Percentiles rank a stretch among this genome's conserved stretches.
Evolutionary conservation across 2,888 invertebrate genomes (phyloP).

Genomic region (Troides helena): DNA sequence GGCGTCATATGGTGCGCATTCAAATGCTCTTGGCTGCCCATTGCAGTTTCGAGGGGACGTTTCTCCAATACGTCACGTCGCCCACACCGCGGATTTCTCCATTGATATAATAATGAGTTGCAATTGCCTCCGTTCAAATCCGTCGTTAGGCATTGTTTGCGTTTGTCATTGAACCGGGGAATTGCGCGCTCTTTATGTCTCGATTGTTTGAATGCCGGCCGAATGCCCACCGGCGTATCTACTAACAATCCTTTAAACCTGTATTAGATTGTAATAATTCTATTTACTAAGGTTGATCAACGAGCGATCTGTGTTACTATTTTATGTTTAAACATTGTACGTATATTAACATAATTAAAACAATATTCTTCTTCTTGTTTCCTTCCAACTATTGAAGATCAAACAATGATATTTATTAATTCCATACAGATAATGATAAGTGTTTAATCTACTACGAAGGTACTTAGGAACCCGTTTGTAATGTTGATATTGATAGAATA

Average conservation of each 20-base stretch:
- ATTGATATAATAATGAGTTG: conserved; percentile 66
- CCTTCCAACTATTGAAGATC: no score
- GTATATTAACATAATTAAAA: no score
- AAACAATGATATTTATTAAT: no score
- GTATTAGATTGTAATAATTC: background rate
- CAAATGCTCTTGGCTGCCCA: conserved; percentile 44
- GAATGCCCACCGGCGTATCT: conserved; percentile 37
- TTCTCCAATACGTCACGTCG: conserved; percentile 55
- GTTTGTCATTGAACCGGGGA: conserved; percentile 64
- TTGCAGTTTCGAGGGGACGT: conserved; percentile 49
- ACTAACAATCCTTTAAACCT: conserved; percentile 2
- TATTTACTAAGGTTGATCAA: background rate
- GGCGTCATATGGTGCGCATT: conserved; percentile 48
- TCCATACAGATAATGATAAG: background rate
- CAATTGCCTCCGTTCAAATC: conserved; percentile 57
- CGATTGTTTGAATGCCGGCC: conserved; percentile 47
- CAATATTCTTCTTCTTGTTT: no score
- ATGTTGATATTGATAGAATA: conserved; percentile 4
- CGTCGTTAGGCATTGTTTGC: conserved; percentile 59
- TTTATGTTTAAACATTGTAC: no score
- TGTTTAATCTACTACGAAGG: conserved; percentile 11
- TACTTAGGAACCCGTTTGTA: conserved; percentile 8
- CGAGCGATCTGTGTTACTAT: background rate
- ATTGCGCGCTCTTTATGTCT: conserved; percentile 49
- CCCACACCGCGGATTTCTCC: conserved; percentile 70